Conservation (phyloP, 2,113 vertebrate genomes). For the Brienomyrus longianalis region DNA sequence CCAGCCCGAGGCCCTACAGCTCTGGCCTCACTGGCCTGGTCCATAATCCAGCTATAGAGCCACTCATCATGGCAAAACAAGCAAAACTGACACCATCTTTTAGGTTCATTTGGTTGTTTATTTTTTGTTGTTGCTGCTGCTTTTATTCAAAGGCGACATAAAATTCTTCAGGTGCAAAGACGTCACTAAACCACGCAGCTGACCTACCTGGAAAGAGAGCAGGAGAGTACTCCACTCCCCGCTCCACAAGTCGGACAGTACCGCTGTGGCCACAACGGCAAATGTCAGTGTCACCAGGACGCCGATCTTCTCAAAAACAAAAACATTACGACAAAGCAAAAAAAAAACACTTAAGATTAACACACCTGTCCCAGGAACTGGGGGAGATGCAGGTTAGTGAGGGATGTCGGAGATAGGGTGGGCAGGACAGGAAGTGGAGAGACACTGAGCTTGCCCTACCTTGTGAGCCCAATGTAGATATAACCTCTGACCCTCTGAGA, state of each 20-base stretch:
- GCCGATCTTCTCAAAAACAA: slow-evolving; percentile 54
- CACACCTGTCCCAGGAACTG: not conserved
- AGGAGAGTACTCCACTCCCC: slow-evolving; percentile 70
- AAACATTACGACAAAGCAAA: not conserved
- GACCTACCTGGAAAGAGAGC: slow-evolving; percentile 73
- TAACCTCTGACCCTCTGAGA: slow-evolving; percentile 75
- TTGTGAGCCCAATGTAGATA: slow-evolving; percentile 83
- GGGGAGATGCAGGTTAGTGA: not conserved
- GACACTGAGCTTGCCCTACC: slow-evolving; percentile 52
- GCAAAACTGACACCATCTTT: not conserved
- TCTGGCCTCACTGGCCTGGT: not conserved
- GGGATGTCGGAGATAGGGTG: not conserved
- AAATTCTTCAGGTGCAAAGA: not conserved
- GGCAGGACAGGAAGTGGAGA: not conserved
- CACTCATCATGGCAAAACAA: not conserved
- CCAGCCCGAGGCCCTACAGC: not conserved
- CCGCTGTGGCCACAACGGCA: slow-evolving; percentile 55
- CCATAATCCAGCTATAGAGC: not conserved
- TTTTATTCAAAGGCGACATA: not conserved
- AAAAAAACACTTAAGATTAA: no score
- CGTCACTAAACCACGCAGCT: not conserved
- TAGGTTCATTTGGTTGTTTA: not conserved
- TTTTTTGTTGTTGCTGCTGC: not conserved
- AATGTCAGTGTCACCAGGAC: slow-evolving; percentile 63
- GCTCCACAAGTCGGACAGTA: slow-evolving; percentile 66